Percentiles rank a stretch among this genome's conserved stretches.
phyloP scores from a whole-genome alignment of 1,140 invertebrate genomes.

The Cydia strobilella region DNA sequence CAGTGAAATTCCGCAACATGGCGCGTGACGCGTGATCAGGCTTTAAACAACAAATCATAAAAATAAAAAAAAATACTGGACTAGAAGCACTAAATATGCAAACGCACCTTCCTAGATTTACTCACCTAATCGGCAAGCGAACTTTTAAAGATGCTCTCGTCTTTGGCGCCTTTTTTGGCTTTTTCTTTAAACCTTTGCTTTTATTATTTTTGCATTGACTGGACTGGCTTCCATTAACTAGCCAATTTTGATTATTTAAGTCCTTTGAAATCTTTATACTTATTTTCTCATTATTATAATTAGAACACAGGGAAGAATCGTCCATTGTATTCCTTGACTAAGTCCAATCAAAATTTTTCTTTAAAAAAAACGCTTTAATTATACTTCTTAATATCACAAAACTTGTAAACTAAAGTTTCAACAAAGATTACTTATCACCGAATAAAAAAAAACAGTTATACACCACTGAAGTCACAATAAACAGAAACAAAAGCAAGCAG shows the following conservation, averaged over 20 bases:
- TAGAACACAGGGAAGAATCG: background rate
- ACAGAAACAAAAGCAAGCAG: background rate
- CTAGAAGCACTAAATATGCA: background rate
- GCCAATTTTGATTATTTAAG: background rate
- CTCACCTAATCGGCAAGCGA: background rate
- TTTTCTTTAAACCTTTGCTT: background rate
- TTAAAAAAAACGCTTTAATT: background rate
- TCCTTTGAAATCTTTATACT: background rate
- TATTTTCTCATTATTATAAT: slow-evolving; percentile 2
- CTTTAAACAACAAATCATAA: too few relatives aligned
- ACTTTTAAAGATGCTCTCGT: background rate
- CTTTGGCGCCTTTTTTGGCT: background rate
- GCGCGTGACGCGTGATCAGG: too few relatives aligned
- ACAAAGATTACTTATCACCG: background rate
- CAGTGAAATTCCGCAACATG: too few relatives aligned
- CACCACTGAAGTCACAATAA: background rate
- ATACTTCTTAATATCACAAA: too few relatives aligned
- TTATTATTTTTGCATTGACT: background rate
- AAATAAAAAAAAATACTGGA: too few relatives aligned
- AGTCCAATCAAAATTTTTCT: background rate
- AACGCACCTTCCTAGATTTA: background rate
- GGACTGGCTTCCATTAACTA: background rate
- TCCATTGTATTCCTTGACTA: background rate
- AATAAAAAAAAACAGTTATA: background rate
- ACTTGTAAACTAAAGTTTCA: background rate